Percentiles rank a stretch among this genome's conserved stretches.
phyloP scores from a whole-genome alignment of 2,888 invertebrate genomes.

The Meganola albula region DNA sequence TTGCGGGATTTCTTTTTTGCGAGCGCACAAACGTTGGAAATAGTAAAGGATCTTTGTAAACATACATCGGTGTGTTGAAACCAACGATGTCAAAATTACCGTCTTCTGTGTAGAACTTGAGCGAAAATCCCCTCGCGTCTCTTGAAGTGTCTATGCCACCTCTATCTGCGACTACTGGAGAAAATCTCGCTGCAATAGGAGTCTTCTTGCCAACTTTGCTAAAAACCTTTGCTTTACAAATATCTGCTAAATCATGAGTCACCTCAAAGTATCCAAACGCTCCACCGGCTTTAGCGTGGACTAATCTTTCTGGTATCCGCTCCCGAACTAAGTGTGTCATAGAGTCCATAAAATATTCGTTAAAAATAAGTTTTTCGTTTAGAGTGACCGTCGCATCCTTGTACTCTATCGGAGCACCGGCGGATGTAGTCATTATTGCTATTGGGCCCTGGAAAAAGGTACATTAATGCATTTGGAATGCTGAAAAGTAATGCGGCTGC shows the following conservation, averaged over 20 bases:
- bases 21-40: conserved; percentile 95
- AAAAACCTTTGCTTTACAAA: conserved; percentile 86
- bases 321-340: conserved; percentile 89
- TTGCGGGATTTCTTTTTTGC: conserved; percentile 93
- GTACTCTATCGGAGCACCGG: conserved; percentile 85
- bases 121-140: conserved; percentile 92
- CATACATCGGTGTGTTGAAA: conserved; percentile 92
- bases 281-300: conserved; percentile 95
- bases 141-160: conserved; percentile 91
- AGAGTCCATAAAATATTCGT: conserved; percentile 84
- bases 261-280: conserved; percentile 91
- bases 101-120: conserved; percentile 94
- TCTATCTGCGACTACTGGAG: conserved; percentile 88
- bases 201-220: conserved; percentile 84
- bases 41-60: conserved; percentile 88
- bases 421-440: conserved; percentile 81
- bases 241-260: conserved; percentile 87
- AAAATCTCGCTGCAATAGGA: conserved; percentile 86
- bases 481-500: too few relatives aligned
- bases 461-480: too few relatives aligned
- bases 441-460: conserved; percentile 59
- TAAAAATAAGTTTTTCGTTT: conserved; percentile 87
- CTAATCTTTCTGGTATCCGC: conserved; percentile 93
- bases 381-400: conserved; percentile 82
- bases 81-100: conserved; percentile 94